Conservation (phyloP, 1,140 invertebrate genomes). For the Delia radicum region DNA sequence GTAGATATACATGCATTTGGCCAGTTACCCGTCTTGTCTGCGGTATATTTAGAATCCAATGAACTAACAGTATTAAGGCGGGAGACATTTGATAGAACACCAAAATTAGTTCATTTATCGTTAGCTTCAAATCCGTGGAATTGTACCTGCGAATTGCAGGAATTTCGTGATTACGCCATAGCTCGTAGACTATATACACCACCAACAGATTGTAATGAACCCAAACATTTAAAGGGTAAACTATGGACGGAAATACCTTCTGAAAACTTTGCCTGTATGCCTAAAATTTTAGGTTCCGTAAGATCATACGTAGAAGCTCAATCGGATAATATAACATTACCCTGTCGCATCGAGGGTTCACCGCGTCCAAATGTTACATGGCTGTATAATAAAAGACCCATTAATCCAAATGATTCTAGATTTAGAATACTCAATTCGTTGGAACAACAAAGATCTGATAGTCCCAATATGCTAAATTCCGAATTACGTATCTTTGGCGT, state of each 20-base stretch:
- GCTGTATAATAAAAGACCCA: conserved; percentile 66
- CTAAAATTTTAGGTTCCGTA: conserved; percentile 66
- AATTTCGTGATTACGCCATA: conserved; percentile 75
- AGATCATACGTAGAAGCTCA: conserved; percentile 61
- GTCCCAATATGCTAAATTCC: conserved; percentile 35
- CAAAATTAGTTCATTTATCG: conserved; percentile 70
- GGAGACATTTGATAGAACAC: conserved; percentile 62
- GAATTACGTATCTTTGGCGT: conserved; percentile 75
- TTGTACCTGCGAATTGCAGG: conserved; percentile 81
- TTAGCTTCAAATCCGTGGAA: conserved; percentile 83
- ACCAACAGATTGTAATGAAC: conserved; percentile 70
- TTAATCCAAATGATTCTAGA: conserved; percentile 59
- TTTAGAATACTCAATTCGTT: conserved; percentile 51
- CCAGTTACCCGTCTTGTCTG: conserved; percentile 67
- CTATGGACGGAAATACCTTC: conserved; percentile 71
- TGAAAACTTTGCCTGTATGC: conserved; percentile 81
- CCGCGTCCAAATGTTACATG: conserved; percentile 75
- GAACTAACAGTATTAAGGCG: conserved; percentile 66
- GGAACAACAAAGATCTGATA: conserved; percentile 31
- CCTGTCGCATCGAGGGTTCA: conserved; percentile 75
- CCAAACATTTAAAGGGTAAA: conserved; percentile 65
- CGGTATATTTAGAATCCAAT: conserved; percentile 71
- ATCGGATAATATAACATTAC: conserved; percentile 71
- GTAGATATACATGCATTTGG: conserved; percentile 73
- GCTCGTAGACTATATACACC: conserved; percentile 70